These are phyloP conservation scores for Nestor notabilis DNA, from an alignment of 2,113 vertebrate species.

Conservation along the genomic window DNA sequence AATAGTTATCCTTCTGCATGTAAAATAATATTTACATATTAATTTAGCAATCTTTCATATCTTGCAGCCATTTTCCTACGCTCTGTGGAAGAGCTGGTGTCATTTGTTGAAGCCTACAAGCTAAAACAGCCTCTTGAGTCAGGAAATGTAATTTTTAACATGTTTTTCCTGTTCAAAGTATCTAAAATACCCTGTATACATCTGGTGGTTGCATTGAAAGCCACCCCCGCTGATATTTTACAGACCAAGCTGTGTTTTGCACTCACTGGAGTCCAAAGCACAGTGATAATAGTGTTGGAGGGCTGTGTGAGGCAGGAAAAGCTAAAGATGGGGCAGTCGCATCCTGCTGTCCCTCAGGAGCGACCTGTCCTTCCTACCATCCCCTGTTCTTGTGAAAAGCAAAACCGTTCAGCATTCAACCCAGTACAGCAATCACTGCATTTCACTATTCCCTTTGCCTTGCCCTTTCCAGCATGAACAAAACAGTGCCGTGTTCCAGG, in stretches of 20 bases:
- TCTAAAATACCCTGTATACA: not conserved
- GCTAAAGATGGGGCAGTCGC: not conserved
- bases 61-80: not conserved
- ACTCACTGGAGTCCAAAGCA: not conserved
- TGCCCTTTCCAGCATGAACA: not conserved
- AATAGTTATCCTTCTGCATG: not conserved
- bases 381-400: not conserved
- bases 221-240: not conserved
- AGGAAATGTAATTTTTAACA: not conserved
- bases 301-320: not conserved
- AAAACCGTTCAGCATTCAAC: not conserved
- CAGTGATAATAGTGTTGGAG: fast-evolving
- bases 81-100: not conserved
- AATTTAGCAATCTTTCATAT: not conserved
- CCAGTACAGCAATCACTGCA: not conserved
- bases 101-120: not conserved
- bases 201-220: not conserved
- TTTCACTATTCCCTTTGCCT: not conserved
- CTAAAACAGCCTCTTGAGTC: fast-evolving
- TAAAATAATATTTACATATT: not conserved
- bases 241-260: not conserved
- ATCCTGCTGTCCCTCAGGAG: not conserved
- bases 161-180: not conserved
- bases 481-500: fast-evolving
- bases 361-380: not conserved